A percentile compares a stretch with the other conserved stretches of the same genome.
Evolutionary conservation across 1,140 invertebrate species (phyloP).

Genomic region (Andrena cerasifolii): DNA sequence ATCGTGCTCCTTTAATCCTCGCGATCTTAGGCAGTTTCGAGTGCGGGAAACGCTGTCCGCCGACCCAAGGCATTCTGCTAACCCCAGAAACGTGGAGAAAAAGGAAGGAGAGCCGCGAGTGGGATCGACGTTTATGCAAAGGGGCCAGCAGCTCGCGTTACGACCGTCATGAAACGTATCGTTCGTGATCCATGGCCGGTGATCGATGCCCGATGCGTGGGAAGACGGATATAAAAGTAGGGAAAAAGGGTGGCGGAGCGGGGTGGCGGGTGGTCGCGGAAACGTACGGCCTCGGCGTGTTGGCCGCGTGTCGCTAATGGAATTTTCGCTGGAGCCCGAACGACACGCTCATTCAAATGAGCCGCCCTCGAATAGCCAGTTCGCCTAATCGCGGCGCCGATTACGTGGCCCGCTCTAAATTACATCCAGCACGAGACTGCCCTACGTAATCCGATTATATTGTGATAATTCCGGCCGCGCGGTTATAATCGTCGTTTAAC

Average conservation of each 20-base stretch:
- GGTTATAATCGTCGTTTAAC: constrained; percentile 43
- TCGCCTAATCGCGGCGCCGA: constrained; percentile 44
- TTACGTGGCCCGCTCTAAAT: constrained; percentile 52
- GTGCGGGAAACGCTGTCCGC: neutral
- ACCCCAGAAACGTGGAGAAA: neutral
- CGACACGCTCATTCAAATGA: constrained; percentile 58
- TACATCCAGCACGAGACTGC: constrained; percentile 47
- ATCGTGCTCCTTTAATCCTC: neutral
- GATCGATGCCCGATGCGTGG: constrained; percentile 30
- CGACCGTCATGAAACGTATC: neutral
- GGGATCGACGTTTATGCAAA: constrained; percentile 25
- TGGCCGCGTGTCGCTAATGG: constrained; percentile 35
- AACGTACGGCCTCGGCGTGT: constrained; percentile 16
- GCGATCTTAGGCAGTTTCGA: neutral
- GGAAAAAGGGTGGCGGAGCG: neutral
- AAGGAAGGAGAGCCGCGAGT: neutral
- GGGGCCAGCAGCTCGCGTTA: constrained; percentile 3
- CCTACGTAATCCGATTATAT: constrained; percentile 48
- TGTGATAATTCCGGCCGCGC: constrained; percentile 43
- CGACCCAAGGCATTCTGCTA: too few relatives aligned
- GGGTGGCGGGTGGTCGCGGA: neutral
- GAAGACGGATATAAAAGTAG: constrained; percentile 1
- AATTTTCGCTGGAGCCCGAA: constrained; percentile 43
- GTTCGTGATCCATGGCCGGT: neutral
- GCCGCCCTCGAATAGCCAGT: constrained; percentile 17